phyloP scores from a whole-genome alignment of 2,888 invertebrate genomes.

The Drosophila mulleri region DNA sequence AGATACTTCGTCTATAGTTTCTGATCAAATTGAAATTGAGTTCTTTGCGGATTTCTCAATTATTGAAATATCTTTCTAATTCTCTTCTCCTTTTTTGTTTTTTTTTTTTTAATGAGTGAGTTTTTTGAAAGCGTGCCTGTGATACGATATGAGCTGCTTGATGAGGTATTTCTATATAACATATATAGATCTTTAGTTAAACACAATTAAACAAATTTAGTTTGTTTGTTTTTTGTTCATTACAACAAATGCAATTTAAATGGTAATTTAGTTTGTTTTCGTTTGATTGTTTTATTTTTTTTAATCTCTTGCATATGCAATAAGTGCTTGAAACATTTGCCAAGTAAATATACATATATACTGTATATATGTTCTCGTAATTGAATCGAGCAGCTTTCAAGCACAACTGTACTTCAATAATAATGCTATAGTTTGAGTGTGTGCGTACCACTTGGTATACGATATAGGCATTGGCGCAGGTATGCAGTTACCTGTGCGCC shows the following conservation, averaged over 20 bases:
- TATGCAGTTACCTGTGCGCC: neutral
- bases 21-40: constrained; percentile 14
- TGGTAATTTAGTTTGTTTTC: constrained; percentile 33
- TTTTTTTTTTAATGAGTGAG: constrained; percentile 31
- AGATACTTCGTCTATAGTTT: constrained; percentile 12
- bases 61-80: constrained; percentile 1
- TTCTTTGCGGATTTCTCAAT: constrained; percentile 9
- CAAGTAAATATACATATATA: constrained; percentile 13
- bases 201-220: constrained; percentile 50
- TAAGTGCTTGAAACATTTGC: constrained; percentile 41
- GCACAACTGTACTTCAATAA: constrained; percentile 63
- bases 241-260: constrained; percentile 42
- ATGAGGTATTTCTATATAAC: constrained; percentile 39
- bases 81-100: constrained; percentile 4
- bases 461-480: neutral
- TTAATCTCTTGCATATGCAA: constrained; percentile 35
- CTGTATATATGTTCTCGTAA: constrained; percentile 9
- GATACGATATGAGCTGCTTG: constrained; percentile 84
- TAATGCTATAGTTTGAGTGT: constrained; percentile 24
- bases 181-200: constrained; percentile 62
- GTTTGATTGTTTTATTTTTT: constrained; percentile 6
- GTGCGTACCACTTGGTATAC: neutral
- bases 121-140: constrained; percentile 84
- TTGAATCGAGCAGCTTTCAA: constrained; percentile 24
- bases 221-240: constrained; percentile 38